These are phyloP conservation scores for Tuta absoluta DNA, from an alignment of 2,888 invertebrate species.

Conservation along the genomic window DNA sequence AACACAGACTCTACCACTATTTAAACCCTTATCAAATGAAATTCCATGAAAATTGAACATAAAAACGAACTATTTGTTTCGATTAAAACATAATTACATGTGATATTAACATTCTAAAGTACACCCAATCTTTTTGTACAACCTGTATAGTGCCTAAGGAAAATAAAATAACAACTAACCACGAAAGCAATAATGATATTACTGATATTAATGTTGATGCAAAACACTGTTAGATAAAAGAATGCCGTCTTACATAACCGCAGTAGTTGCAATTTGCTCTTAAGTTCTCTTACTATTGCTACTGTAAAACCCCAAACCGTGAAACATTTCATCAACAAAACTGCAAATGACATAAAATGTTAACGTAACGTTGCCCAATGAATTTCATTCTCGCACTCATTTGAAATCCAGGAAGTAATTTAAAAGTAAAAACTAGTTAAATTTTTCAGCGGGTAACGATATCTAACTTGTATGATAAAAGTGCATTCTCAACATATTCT, in stretches of 20 bases:
- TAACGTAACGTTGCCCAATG: background rate
- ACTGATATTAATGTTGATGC: background rate
- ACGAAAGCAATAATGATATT: background rate
- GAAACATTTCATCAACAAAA: background rate
- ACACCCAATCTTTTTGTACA: no score
- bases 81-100: no score
- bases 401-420: constrained; percentile 12
- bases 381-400: constrained; percentile 12
- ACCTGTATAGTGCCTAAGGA: no score
- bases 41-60: no score
- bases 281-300: background rate
- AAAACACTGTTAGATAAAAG: background rate
- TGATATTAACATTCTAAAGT: no score
- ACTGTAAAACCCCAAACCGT: background rate
- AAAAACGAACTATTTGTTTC: no score
- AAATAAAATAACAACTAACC: background rate
- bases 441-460: constrained; percentile 2
- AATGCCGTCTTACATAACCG: background rate
- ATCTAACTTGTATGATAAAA: constrained; percentile 12
- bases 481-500: constrained; percentile 6
- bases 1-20: no score
- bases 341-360: constrained; percentile 1
- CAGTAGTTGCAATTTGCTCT: background rate
- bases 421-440: constrained; percentile 9
- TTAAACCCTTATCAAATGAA: no score